Conservation (phyloP, 2,888 invertebrate species). For the Drosophila monieri region DNA sequence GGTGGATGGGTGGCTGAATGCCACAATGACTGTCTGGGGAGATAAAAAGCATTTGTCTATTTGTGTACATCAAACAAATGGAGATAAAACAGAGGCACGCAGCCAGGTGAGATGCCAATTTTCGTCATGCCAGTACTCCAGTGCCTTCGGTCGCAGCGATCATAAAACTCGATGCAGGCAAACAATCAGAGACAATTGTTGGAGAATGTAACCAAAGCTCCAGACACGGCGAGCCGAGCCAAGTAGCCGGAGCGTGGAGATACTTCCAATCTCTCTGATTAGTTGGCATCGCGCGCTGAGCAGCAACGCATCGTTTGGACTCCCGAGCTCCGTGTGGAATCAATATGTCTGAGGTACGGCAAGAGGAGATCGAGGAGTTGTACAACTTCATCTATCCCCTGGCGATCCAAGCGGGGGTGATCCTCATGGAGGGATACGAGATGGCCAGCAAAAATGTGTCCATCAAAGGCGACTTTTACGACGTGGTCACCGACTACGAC, state of each 20-base stretch:
- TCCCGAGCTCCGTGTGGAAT: constrained; percentile 2
- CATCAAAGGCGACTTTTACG: constrained; percentile 87
- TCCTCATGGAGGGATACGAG: constrained; percentile 81
- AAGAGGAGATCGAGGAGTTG: constrained; percentile 74
- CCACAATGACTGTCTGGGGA: neutral
- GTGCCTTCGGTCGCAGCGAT: neutral
- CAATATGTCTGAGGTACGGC: constrained; percentile 54
- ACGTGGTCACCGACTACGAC: constrained; percentile 93
- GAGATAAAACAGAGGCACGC: constrained; percentile 32
- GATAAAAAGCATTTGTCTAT: constrained; percentile 37
- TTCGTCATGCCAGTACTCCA: constrained; percentile 17
- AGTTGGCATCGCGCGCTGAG: constrained; percentile 38
- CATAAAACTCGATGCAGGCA: constrained; percentile 39
- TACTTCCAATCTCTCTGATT: constrained; percentile 36
- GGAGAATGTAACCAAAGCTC: constrained; percentile 41
- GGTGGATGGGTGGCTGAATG: neutral
- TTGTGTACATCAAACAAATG: constrained; percentile 42
- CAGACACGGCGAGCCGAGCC: constrained; percentile 3
- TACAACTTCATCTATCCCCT: constrained; percentile 81
- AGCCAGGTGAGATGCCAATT: constrained; percentile 34
- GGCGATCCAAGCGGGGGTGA: constrained; percentile 80
- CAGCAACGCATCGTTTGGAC: constrained; percentile 26
- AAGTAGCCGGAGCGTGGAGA: constrained; percentile 8
- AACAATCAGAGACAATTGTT: constrained; percentile 34
- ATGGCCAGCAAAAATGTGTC: constrained; percentile 79